Evolutionary conservation across 2,888 invertebrate species (phyloP).

Genomic region (Coleophora deauratella): DNA sequence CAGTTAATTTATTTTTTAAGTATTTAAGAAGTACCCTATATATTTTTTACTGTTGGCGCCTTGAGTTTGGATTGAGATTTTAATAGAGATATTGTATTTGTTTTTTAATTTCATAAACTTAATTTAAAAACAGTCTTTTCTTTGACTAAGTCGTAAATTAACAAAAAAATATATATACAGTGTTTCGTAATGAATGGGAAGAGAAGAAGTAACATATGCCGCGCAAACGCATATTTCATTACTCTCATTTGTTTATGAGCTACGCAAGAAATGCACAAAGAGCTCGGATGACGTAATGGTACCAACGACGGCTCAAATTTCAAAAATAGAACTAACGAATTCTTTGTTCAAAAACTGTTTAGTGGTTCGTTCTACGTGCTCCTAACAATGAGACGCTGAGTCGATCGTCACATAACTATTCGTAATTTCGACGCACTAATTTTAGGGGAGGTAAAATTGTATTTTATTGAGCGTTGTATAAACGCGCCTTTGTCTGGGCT

Average conservation of each 20-base stretch:
- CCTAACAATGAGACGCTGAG: constrained; percentile 16
- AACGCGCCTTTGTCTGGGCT: constrained; percentile 30
- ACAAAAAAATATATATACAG: too few species aligned
- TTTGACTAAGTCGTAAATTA: too few species aligned
- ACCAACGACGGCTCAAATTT: constrained; percentile 29
- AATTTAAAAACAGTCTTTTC: too few species aligned
- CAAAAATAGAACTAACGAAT: constrained; percentile 47
- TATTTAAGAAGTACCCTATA: too few species aligned
- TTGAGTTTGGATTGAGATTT: too few species aligned
- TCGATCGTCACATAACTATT: constrained; percentile 12
- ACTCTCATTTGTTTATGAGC: constrained; percentile 38
- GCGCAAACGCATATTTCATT: constrained; percentile 34
- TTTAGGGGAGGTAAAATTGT: constrained; percentile 31
- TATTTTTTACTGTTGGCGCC: too few species aligned
- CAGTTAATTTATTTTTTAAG: constrained; percentile 11
- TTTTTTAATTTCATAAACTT: too few species aligned
- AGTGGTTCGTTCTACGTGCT: constrained; percentile 12
- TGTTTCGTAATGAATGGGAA: constrained; percentile 11
- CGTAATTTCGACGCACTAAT: constrained; percentile 12
- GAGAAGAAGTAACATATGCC: constrained; percentile 27
- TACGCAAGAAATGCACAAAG: constrained; percentile 43
- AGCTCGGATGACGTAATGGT: constrained; percentile 48
- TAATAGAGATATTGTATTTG: too few species aligned
- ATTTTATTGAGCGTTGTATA: constrained; percentile 30
- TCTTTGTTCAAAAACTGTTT: constrained; percentile 53